These are phyloP conservation scores for Uria lomvia DNA, from an alignment of 2,113 vertebrate species.

Conservation along the genomic window DNA sequence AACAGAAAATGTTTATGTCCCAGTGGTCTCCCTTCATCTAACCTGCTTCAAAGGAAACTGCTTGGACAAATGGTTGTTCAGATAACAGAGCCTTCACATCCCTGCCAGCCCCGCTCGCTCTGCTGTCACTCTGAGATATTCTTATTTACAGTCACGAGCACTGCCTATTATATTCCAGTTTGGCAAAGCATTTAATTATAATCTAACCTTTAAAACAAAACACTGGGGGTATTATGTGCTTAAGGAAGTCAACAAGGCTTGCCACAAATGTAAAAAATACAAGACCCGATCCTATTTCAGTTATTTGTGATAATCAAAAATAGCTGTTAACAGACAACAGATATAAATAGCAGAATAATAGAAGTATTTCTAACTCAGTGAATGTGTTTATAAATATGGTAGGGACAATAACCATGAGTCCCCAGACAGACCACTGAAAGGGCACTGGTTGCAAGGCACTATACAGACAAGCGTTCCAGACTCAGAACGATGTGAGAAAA, in stretches of 20 bases:
- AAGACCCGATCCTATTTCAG: not conserved
- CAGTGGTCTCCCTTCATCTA: not conserved
- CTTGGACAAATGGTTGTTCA: not conserved
- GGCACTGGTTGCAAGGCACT: not conserved
- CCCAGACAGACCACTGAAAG: not conserved
- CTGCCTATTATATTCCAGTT: not conserved
- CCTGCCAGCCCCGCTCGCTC: not conserved
- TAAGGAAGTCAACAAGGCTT: conserved; percentile 21
- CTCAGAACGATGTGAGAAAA: not conserved
- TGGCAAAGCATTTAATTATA: not conserved
- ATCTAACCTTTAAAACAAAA: conserved; percentile 24
- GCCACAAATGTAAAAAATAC: not conserved
- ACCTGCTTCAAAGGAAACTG: not conserved
- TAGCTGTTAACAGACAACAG: not conserved
- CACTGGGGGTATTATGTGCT: not conserved
- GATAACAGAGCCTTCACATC: not conserved
- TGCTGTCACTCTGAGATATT: not conserved
- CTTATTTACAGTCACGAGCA: not conserved
- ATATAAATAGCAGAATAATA: not conserved
- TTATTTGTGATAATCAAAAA: conserved; percentile 2
- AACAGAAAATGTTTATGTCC: not conserved
- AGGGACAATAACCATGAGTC: not conserved
- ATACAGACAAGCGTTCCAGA: not conserved
- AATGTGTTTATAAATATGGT: not conserved
- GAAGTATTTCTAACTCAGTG: not conserved